A percentile compares a stretch with the other conserved stretches of the same genome.
These are phyloP conservation scores for Ladona fulva DNA, from an alignment of 1,140 invertebrate species.

Conservation along the genomic window DNA sequence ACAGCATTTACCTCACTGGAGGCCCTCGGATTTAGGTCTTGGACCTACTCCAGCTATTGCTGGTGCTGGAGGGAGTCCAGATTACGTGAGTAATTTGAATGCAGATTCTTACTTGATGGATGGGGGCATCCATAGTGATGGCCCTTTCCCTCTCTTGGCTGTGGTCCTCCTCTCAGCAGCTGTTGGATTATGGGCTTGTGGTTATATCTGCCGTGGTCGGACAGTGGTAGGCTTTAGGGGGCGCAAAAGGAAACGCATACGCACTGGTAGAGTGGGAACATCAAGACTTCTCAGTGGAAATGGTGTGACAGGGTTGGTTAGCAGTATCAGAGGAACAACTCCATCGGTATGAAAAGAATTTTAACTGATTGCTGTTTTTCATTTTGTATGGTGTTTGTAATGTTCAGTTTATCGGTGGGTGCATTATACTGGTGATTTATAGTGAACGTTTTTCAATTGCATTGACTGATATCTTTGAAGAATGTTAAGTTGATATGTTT, in stretches of 20 bases:
- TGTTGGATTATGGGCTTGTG: slow-evolving; percentile 17
- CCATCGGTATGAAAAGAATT: not conserved
- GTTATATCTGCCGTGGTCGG: slow-evolving; percentile 22
- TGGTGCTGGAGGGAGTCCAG: slow-evolving; percentile 17
- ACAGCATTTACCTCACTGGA: slow-evolving; percentile 31
- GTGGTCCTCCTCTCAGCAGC: slow-evolving; percentile 16
- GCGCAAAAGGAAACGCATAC: slow-evolving; percentile 24
- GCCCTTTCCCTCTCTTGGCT: slow-evolving; percentile 11
- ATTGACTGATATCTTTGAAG: not conserved
- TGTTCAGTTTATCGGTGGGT: too few relatives aligned
- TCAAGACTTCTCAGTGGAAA: slow-evolving; percentile 17
- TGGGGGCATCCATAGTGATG: slow-evolving; percentile 15
- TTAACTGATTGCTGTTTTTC: too few relatives aligned
- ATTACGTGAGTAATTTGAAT: slow-evolving; percentile 18
- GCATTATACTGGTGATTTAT: too few relatives aligned
- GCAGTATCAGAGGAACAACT: not conserved
- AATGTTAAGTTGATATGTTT: not conserved
- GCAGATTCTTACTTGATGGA: slow-evolving; percentile 19
- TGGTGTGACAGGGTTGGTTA: not conserved
- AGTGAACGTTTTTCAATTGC: too few relatives aligned
- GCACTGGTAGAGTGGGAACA: slow-evolving; percentile 15
- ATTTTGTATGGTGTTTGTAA: too few relatives aligned
- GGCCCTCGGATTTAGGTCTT: slow-evolving; percentile 10
- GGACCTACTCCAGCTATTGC: slow-evolving; percentile 19
- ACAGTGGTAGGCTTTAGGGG: slow-evolving; percentile 15